Evolutionary conservation across 2,113 vertebrate species (phyloP), one percentile per base, ranked within the genome.

Genomic region (Cynocephalus volans): DNA sequence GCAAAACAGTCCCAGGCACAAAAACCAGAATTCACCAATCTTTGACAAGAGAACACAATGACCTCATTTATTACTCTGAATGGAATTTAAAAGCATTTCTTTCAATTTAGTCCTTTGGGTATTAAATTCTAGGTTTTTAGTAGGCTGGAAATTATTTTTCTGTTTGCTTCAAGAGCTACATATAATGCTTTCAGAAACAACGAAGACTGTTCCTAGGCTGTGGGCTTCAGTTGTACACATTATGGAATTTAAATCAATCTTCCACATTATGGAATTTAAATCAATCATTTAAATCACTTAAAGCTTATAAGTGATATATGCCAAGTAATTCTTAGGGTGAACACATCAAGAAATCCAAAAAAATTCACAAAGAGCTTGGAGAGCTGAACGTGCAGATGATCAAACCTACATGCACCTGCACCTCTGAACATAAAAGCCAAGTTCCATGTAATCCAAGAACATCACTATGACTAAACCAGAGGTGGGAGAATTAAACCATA

Each of bases 71-170:
- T 88, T 15, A 33, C 0, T 58, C 19, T 3, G 48, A 80, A 62
- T 48, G 36, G 31, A 96, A 84, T 69, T 56, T 36, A 52, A 75
- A 90, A 93, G 41, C n/a, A 93, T 70, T 92, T 84, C 9, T 41
- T 80, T 91, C 54, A 12, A 33, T 26, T 77, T 80, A 75, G 3
- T 52, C 41, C n/a, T 86, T 41, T 73, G 31, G 33, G 50, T 36
- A 77, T 69, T 19, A 86, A 91, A 86, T 31, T 76, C 28, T 77
- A 96, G 8, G 10, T 23, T 82, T 85, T 60, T 11, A 52, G 23
- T 24, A 67, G 70, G 9, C 24, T 88, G 26, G 19, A 62, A 64
- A 79, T 67, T 77, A 52, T 92, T 88, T 88, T 87, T 36, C 19
- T 77, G 4, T 81, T 93, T 90, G 45, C 45, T 41, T 93, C 54